A percentile compares a stretch with the other conserved stretches of the same genome.
Evolutionary conservation across 2,888 invertebrate species (phyloP).

Genomic region (Epiblema foenella): DNA sequence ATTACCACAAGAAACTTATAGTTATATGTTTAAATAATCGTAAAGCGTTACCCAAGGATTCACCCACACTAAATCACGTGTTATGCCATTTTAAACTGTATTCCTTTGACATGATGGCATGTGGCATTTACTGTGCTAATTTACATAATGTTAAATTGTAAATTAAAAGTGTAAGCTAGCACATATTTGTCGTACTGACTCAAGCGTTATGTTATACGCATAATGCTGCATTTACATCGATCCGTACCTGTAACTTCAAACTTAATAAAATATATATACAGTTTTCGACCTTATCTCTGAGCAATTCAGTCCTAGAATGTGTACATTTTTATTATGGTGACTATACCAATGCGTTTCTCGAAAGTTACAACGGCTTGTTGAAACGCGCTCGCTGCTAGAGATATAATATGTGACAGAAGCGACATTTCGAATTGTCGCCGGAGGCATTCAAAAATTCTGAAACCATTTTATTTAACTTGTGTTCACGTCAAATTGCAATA

Average conservation of each 20-base stretch:
- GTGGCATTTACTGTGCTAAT: conserved; percentile 29
- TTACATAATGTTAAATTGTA: conserved; percentile 16
- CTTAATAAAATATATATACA: too few relatives aligned
- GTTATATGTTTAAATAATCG: not conserved
- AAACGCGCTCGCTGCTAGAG: not conserved
- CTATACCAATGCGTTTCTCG: not conserved
- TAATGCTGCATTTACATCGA: conserved; percentile 2
- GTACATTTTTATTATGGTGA: too few relatives aligned
- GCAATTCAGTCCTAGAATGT: too few relatives aligned
- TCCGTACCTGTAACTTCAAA: not conserved
- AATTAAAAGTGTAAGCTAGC: conserved; percentile 20
- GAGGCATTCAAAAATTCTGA: too few relatives aligned
- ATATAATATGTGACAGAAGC: too few relatives aligned
- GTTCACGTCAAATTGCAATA: too few relatives aligned
- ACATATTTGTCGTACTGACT: conserved; percentile 13
- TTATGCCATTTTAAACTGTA: conserved; percentile 28
- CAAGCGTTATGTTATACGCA: not conserved
- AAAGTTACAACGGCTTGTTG: not conserved
- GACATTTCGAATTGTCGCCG: too few relatives aligned
- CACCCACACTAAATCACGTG: conserved; percentile 21
- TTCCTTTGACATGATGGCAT: conserved; percentile 33
- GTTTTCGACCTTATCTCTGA: too few relatives aligned
- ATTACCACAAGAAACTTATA: not conserved
- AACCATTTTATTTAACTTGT: too few relatives aligned
- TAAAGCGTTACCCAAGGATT: not conserved